These are phyloP conservation scores for Sakesphorus luctuosus DNA, from an alignment of 2,113 vertebrate species.

Conservation along the genomic window DNA sequence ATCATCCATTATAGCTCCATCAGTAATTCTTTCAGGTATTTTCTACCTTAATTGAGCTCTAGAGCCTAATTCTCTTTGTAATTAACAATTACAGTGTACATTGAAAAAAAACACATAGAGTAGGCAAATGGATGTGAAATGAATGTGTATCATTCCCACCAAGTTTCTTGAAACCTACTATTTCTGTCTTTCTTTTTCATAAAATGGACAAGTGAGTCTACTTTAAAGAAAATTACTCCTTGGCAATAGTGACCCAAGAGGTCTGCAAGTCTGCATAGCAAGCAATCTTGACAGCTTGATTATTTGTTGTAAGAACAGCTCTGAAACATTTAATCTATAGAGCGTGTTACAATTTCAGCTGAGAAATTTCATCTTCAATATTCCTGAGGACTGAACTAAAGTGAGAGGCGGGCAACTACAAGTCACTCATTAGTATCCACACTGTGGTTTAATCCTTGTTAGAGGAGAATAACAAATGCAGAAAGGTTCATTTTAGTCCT, in stretches of 20 bases:
- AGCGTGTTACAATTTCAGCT: not conserved
- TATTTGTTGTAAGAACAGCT: constrained; percentile 43
- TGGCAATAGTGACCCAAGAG: constrained; percentile 37
- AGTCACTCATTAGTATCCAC: constrained; percentile 52
- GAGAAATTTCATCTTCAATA: constrained; percentile 36
- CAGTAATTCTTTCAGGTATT: constrained; percentile 34
- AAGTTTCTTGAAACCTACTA: constrained; percentile 34
- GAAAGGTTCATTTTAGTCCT: constrained; percentile 15
- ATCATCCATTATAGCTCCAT: not conserved
- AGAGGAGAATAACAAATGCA: constrained; percentile 56
- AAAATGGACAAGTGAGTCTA: not conserved
- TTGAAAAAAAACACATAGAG: not conserved
- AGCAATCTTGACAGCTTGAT: constrained; percentile 43
- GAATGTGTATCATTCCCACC: not conserved
- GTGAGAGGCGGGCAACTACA: constrained; percentile 21
- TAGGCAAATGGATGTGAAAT: not conserved
- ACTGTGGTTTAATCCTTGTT: constrained; percentile 20
- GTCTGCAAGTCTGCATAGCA: constrained; percentile 5
- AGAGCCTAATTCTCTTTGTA: constrained; percentile 31
- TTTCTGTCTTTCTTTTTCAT: constrained; percentile 34
- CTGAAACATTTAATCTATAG: constrained; percentile 43
- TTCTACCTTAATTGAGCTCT: constrained; percentile 29
- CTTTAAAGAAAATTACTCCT: constrained; percentile 40
- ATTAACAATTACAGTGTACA: not conserved
- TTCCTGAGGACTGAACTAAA: constrained; percentile 38